Evolutionary conservation across 2,888 invertebrate species (phyloP), one percentile per base, ranked within the genome.

Genomic region (Phaonia tiefii): DNA sequence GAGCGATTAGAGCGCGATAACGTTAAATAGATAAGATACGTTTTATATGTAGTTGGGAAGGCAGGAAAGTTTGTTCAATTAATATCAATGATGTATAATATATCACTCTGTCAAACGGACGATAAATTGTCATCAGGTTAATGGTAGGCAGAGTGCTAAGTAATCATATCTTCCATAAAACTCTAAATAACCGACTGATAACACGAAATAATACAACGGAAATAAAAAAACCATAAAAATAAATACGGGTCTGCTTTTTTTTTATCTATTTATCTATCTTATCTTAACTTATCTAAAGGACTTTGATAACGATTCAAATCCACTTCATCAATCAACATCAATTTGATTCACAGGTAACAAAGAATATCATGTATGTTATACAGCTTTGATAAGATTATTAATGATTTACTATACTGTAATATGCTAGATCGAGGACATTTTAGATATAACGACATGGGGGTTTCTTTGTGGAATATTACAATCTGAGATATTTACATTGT

Each of bases 221-320:
- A n/a, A n/a, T 31, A 8, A 31, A 31, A 22, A 42, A 56, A 20
- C 39, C 42, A 63, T n/a, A n/a, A 22, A n/a, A 20, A 51, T 51
- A 5, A 31, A 31, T 31, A 31, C 20, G 17, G n/a, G 22, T 20
- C 20, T 22, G 22, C 1, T 39, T 22, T 60, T 42, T 39, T 22
- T 42, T 51, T 44, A 11, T 44, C 44, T n/a, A 2, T n/a, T n/a
- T 44, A 4, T 20, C 15, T 75, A 44, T 37, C 56, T 46, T 65
- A 69, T 65, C 54, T 74, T 65, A 69, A 56, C 54, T 74, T 65
- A 74, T 79, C 65, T 70, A 79, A 73, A 74, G 74, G 78, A 79
- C 78, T 79, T 54, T 73, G 63, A 78, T 79, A 65, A 56, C 25
- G 44, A 25, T 20, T 31, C 8, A 5, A 5, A 5, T 13, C 22